Conservation (phyloP, 2,888 invertebrate species). For the Serrognathus titanus region DNA sequence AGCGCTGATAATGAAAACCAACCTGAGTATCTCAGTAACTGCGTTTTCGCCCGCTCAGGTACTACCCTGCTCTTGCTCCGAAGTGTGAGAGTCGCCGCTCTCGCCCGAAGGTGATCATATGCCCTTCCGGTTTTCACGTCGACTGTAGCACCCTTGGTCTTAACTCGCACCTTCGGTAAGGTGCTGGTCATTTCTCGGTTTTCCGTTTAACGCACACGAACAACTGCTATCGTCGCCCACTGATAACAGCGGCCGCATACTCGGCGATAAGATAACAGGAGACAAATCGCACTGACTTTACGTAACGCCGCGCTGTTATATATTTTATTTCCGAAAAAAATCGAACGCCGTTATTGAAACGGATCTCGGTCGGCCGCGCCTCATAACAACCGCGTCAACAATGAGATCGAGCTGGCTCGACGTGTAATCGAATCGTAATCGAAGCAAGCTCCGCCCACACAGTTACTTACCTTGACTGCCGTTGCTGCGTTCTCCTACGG, state of each 20-base stretch:
- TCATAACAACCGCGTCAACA: too few species aligned
- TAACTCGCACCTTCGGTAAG: conserved; percentile 44
- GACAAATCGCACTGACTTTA: too few species aligned
- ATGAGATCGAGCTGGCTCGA: too few species aligned
- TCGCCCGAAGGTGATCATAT: conserved; percentile 25
- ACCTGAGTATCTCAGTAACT: conserved; percentile 17
- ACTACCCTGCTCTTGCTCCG: conserved; percentile 49
- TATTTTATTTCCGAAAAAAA: neutral
- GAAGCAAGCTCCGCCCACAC: neutral
- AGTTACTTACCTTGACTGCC: conserved; percentile 50
- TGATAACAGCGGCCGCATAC: neutral
- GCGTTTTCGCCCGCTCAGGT: conserved; percentile 32
- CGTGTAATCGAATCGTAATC: neutral
- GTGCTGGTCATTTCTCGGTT: conserved; percentile 33
- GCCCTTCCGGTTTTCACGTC: conserved; percentile 26
- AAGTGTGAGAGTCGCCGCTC: conserved; percentile 28
- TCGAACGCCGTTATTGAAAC: too few species aligned
- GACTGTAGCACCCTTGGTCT: conserved; percentile 37
- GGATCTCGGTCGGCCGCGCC: too few species aligned
- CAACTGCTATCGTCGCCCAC: neutral
- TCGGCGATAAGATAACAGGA: too few species aligned
- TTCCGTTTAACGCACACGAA: too few species aligned
- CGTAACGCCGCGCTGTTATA: neutral
- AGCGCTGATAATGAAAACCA: neutral
- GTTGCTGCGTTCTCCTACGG: conserved; percentile 45